These are phyloP conservation scores for Argyrosomus regius DNA, from an alignment of 2,797 vertebrate genomes.

Conservation along the genomic window DNA sequence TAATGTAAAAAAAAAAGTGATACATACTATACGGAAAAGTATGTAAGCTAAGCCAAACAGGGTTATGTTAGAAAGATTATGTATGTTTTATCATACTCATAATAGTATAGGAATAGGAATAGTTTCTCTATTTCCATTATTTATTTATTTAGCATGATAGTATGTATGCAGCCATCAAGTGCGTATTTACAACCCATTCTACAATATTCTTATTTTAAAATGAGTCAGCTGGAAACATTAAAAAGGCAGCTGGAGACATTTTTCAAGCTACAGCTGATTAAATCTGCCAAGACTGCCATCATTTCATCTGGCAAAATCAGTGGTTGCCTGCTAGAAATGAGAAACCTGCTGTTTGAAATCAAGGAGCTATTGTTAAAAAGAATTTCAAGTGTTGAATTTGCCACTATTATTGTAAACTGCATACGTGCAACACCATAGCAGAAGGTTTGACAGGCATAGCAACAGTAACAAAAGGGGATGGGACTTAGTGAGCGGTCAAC, in stretches of 20 bases:
- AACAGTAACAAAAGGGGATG: background rate
- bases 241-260: background rate
- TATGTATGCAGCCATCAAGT: too few species aligned
- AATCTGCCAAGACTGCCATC: background rate
- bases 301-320: conserved; percentile 3
- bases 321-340: background rate
- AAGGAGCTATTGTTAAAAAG: background rate
- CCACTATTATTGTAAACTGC: background rate
- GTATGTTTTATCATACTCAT: too few species aligned
- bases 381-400: background rate
- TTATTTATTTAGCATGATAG: too few species aligned
- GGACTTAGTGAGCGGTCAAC: background rate
- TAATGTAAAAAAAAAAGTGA: background rate
- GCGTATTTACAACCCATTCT: too few species aligned
- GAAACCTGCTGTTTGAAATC: background rate
- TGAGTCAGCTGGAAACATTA: background rate
- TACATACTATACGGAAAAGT: background rate
- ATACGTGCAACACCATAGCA: background rate
- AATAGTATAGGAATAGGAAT: too few species aligned
- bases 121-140: too few species aligned
- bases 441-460: background rate
- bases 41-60: background rate
- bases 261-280: background rate
- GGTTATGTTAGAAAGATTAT: background rate
- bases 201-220: background rate